Conservation (phyloP, 2,113 vertebrate species). For the Syngnathoides biaculeatus region DNA sequence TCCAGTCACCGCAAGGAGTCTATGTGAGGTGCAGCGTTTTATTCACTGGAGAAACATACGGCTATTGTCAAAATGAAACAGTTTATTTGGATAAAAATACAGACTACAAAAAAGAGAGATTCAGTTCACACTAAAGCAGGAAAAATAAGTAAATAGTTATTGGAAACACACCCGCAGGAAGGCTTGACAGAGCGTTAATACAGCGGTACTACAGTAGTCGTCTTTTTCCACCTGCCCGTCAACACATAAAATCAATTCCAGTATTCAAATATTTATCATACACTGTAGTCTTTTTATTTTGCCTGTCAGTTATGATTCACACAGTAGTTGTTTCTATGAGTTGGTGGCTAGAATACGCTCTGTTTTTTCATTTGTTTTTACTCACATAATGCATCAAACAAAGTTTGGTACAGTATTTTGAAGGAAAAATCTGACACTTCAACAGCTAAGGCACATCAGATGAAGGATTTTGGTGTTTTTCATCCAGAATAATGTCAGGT, state of each 20-base stretch:
- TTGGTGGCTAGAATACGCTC: not conserved
- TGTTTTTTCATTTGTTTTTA: not conserved
- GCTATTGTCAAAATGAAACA: slow-evolving; percentile 19
- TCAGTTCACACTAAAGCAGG: slow-evolving; percentile 46
- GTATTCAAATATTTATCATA: not conserved
- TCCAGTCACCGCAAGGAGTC: not conserved
- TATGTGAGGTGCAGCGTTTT: not conserved
- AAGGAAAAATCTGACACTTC: not conserved
- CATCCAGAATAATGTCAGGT: not conserved
- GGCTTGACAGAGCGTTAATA: not conserved
- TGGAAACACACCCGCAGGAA: slow-evolving; percentile 8
- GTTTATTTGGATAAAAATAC: slow-evolving; percentile 62
- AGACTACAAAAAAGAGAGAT: slow-evolving; percentile 38
- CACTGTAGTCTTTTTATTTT: not conserved
- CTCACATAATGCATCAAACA: slow-evolving; percentile 16
- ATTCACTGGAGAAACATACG: not conserved
- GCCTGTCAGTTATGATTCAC: not conserved
- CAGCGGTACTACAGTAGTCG: not conserved
- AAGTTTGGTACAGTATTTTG: slow-evolving; percentile 9
- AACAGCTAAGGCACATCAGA: slow-evolving; percentile 45
- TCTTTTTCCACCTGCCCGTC: not conserved
- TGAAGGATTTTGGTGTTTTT: not conserved
- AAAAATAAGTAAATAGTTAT: slow-evolving; percentile 13
- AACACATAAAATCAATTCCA: not conserved
- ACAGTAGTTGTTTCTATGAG: not conserved